A percentile compares a stretch with the other conserved stretches of the same genome.
phyloP scores from a whole-genome alignment of 2,797 vertebrate species.

The Pipistrellus pygmaeus region DNA sequence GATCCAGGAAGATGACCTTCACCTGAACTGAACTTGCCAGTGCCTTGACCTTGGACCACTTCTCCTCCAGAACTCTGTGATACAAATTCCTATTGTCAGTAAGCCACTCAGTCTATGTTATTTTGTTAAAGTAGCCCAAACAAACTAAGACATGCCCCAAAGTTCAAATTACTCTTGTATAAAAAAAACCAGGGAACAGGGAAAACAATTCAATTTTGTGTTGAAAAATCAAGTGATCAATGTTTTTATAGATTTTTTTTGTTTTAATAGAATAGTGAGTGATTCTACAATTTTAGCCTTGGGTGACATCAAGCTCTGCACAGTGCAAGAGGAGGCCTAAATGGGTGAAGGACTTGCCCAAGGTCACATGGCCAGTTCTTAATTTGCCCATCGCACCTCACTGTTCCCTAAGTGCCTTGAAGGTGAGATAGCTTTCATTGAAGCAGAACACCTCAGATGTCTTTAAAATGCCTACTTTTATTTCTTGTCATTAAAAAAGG shows the following conservation, averaged over 20 bases:
- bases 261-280: neutral
- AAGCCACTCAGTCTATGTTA: neutral
- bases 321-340: neutral
- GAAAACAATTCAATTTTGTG: neutral
- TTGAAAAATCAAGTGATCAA: neutral
- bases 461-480: neutral
- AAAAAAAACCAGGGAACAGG: neutral
- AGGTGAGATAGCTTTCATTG: constrained; percentile 15
- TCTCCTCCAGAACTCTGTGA: neutral
- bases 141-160: neutral
- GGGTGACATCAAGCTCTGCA: neutral
- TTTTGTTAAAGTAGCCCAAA: neutral
- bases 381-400: accelerated
- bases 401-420: neutral
- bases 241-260: neutral
- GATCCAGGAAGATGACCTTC: neutral
- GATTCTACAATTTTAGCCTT: neutral
- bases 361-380: neutral
- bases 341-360: neutral
- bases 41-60: neutral
- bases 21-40: neutral
- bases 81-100: too few species aligned
- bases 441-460: neutral
- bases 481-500: neutral
- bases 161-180: neutral